These are phyloP conservation scores for Drosophila putrida DNA, from an alignment of 2,888 invertebrate genomes.

Conservation along the genomic window DNA sequence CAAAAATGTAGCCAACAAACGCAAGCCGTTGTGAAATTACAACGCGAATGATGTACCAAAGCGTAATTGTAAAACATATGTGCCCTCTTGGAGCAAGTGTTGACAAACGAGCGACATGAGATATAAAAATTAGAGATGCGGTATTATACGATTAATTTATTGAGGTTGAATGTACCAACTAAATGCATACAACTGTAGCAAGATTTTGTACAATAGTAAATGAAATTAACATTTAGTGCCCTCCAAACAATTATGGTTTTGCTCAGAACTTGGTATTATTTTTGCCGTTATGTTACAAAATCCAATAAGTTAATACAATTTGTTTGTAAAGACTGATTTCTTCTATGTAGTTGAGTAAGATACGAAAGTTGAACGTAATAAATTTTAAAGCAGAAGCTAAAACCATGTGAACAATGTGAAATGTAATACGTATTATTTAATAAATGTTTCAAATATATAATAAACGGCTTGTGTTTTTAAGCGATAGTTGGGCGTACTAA, in stretches of 20 bases:
- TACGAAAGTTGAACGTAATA: slow-evolving; percentile 53
- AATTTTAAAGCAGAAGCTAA: slow-evolving; percentile 40
- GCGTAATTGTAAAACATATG: slow-evolving; percentile 69
- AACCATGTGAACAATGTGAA: slow-evolving; percentile 45
- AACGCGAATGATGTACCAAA: slow-evolving; percentile 67
- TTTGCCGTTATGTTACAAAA: slow-evolving; percentile 46
- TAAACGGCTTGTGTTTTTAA: background rate
- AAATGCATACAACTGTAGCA: slow-evolving; percentile 10
- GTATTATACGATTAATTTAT: slow-evolving; percentile 57
- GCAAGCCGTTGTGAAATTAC: slow-evolving; percentile 71
- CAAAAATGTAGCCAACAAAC: slow-evolving; percentile 49
- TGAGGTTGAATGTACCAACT: slow-evolving; percentile 25
- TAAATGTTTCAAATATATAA: slow-evolving; percentile 62
- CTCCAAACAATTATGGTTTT: slow-evolving; percentile 53
- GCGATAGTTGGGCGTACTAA: background rate
- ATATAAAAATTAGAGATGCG: slow-evolving; percentile 40
- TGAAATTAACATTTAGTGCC: slow-evolving; percentile 31
- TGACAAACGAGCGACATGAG: slow-evolving; percentile 40
- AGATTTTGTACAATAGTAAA: slow-evolving; percentile 34
- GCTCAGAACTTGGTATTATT: slow-evolving; percentile 72
- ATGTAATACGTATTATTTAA: slow-evolving; percentile 63
- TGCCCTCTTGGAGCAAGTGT: slow-evolving; percentile 44
- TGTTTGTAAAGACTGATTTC: slow-evolving; percentile 80
- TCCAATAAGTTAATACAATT: slow-evolving; percentile 68
- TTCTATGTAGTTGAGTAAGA: slow-evolving; percentile 62